These are phyloP conservation scores for Epiblema foenella DNA, from an alignment of 2,888 invertebrate species.

Conservation along the genomic window DNA sequence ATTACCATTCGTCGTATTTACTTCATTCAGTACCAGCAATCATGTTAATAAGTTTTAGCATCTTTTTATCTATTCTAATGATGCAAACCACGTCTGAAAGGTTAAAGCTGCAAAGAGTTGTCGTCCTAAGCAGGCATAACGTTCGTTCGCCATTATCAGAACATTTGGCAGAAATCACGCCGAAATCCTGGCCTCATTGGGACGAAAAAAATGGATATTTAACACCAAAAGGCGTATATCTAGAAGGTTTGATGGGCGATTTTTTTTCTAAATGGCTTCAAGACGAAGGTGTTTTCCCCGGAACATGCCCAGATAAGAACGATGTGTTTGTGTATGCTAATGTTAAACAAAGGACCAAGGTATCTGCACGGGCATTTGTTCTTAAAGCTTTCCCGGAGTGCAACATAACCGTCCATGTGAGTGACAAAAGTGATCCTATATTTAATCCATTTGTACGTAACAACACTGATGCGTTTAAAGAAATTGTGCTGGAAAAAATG, in stretches of 20 bases:
- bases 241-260: slow-evolving; percentile 71
- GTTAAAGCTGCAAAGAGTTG: slow-evolving; percentile 59
- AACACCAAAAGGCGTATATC: slow-evolving; percentile 64
- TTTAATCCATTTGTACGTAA: slow-evolving; percentile 74
- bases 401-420: slow-evolving; percentile 64
- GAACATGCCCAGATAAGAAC: slow-evolving; percentile 61
- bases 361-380: slow-evolving; percentile 69
- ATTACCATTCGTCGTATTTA: neutral
- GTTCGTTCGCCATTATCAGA: slow-evolving; percentile 69
- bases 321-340: slow-evolving; percentile 72
- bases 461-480: slow-evolving; percentile 57
- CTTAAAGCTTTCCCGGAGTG: slow-evolving; percentile 67
- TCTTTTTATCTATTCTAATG: slow-evolving; percentile 19
- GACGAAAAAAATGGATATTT: slow-evolving; percentile 64
- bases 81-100: slow-evolving; percentile 2
- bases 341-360: slow-evolving; percentile 67
- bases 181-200: slow-evolving; percentile 69
- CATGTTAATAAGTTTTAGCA: slow-evolving; percentile 29
- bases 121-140: slow-evolving; percentile 71
- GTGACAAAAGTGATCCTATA: slow-evolving; percentile 60
- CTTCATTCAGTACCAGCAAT: neutral
- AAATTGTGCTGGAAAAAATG: slow-evolving; percentile 64
- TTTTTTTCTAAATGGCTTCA: slow-evolving; percentile 62
- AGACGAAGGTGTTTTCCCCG: slow-evolving; percentile 56
- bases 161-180: slow-evolving; percentile 59